These are phyloP conservation scores for Parnassius mnemosyne DNA, from an alignment of 2,888 invertebrate genomes.

Conservation along the genomic window DNA sequence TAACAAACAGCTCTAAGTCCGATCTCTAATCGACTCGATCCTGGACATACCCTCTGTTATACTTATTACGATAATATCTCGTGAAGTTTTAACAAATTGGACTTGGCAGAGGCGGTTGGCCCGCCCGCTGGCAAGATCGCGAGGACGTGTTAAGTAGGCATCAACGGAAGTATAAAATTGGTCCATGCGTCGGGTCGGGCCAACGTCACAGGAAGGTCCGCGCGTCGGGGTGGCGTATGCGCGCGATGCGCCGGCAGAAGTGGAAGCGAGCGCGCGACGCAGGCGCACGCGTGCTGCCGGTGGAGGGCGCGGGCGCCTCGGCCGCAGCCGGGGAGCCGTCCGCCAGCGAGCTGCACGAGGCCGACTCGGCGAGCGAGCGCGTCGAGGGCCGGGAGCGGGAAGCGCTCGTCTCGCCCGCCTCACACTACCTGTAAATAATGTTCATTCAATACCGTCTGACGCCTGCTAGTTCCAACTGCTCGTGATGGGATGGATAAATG, in stretches of 20 bases:
- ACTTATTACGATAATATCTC: slow-evolving; percentile 52
- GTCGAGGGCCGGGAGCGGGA: slow-evolving; percentile 65
- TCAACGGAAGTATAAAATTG: slow-evolving; percentile 74
- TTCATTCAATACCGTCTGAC: background rate
- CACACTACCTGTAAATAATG: slow-evolving; percentile 59
- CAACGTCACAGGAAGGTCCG: slow-evolving; percentile 66
- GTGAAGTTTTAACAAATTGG: slow-evolving; percentile 60
- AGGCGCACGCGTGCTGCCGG: slow-evolving; percentile 39
- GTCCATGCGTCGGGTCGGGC: slow-evolving; percentile 59
- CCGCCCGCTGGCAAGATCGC: slow-evolving; percentile 53
- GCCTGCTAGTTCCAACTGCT: too few species aligned
- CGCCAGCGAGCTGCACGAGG: slow-evolving; percentile 70
- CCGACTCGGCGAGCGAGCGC: slow-evolving; percentile 77
- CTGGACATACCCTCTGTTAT: slow-evolving; percentile 47
- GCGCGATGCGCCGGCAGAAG: slow-evolving; percentile 69
- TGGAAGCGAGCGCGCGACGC: slow-evolving; percentile 62
- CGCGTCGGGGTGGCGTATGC: slow-evolving; percentile 60
- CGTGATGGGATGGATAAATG: too few species aligned
- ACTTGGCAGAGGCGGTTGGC: slow-evolving; percentile 53
- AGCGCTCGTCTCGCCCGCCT: slow-evolving; percentile 76
- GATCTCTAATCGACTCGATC: slow-evolving; percentile 44
- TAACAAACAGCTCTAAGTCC: slow-evolving; percentile 37
- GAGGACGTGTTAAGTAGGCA: slow-evolving; percentile 67
- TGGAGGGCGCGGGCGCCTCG: slow-evolving; percentile 31
- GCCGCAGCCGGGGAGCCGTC: slow-evolving; percentile 37